Conservation (phyloP, 2,113 vertebrate species). For the Thinocorus orbignyianus region DNA sequence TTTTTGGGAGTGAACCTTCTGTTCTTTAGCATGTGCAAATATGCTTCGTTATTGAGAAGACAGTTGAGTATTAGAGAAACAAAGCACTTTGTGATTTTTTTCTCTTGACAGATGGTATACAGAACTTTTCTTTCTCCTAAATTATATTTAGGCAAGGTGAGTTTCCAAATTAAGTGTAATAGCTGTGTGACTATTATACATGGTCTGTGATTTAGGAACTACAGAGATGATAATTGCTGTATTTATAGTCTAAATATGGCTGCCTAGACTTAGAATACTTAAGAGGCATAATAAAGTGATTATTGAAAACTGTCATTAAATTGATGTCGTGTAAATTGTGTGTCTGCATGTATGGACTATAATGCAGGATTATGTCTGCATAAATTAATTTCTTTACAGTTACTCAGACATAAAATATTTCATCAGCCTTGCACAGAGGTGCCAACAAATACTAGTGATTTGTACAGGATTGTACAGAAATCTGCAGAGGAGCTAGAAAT, state of each 20-base stretch:
- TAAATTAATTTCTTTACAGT: not conserved
- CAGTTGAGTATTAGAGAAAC: not conserved
- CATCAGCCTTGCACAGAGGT: not conserved
- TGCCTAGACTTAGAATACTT: not conserved
- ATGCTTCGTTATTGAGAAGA: not conserved
- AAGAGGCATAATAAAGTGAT: not conserved
- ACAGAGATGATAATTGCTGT: not conserved
- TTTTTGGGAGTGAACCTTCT: not conserved
- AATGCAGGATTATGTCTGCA: not conserved
- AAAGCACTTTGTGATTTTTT: not conserved
- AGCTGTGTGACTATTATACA: not conserved
- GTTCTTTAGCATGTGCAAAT: not conserved
- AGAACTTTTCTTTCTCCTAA: not conserved
- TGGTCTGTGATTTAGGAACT: not conserved
- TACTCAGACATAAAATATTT: not conserved
- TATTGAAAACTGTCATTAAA: not conserved
- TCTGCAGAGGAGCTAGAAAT: not conserved
- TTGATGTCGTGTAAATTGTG: not conserved
- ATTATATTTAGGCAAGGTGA: not conserved
- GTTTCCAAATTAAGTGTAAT: not conserved
- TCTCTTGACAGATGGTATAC: not conserved
- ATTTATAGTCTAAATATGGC: not conserved
- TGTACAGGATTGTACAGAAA: not conserved
- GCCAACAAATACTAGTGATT: not conserved
- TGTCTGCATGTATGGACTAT: fast-evolving